Conservation (phyloP, 2,113 vertebrate genomes). For the Gila orcuttii region DNA sequence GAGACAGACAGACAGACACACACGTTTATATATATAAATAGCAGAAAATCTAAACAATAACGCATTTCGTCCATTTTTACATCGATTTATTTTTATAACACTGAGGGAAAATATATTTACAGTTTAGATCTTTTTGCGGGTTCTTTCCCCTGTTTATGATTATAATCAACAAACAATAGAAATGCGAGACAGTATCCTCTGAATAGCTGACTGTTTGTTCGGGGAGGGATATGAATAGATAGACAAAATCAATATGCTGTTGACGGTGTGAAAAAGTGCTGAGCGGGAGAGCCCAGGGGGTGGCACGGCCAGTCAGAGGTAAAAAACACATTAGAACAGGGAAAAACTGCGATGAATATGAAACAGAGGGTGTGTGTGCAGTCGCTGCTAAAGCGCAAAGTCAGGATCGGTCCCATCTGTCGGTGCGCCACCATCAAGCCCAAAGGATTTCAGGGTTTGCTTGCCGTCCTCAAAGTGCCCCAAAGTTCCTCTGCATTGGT, state of each 20-base stretch:
- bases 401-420: constrained; percentile 30
- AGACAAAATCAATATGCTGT: constrained; percentile 44
- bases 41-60: background rate
- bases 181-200: constrained; percentile 38
- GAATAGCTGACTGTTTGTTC: constrained; percentile 45
- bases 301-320: background rate
- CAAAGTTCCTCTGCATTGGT: background rate
- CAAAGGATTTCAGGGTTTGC: constrained; percentile 9
- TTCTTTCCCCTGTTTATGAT: background rate
- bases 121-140: background rate
- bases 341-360: constrained; percentile 27
- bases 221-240: constrained; percentile 14
- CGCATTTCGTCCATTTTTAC: background rate
- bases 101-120: background rate
- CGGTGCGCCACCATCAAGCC: background rate
- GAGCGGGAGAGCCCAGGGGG: constrained; percentile 45
- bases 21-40: no score
- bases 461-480: background rate
- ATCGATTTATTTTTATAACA: background rate
- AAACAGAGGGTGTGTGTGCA: constrained; percentile 20
- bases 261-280: constrained; percentile 37
- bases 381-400: constrained; percentile 11
- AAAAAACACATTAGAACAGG: background rate
- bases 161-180: constrained; percentile 47
- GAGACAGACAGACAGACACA: no score